phyloP scores from a whole-genome alignment of 1,140 invertebrate species.

The Carposina sasakii region DNA sequence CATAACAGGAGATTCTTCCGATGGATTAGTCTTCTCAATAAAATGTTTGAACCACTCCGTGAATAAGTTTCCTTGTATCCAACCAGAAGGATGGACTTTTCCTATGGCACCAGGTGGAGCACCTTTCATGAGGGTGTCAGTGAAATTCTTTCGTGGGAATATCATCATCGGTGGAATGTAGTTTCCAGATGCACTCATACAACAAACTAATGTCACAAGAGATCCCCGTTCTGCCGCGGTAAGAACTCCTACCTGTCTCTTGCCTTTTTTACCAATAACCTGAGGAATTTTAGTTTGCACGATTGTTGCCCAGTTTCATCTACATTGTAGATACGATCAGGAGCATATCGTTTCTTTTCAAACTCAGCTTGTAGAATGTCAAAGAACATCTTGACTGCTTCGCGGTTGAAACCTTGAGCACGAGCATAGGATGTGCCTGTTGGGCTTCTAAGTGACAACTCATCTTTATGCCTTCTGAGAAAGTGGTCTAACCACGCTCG shows the following conservation, averaged over 20 bases:
- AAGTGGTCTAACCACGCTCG: neutral
- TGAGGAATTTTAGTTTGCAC: constrained; percentile 23
- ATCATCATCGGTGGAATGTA: neutral
- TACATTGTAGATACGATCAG: constrained; percentile 32
- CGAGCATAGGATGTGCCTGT: no score
- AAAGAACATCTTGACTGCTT: constrained; percentile 11
- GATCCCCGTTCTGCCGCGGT: constrained; percentile 25
- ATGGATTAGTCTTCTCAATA: constrained; percentile 31
- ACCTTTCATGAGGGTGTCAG: neutral
- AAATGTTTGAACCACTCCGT: constrained; percentile 41
- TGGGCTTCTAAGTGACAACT: no score
- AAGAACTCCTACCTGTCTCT: constrained; percentile 16
- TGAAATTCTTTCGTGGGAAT: neutral
- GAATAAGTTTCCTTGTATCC: neutral
- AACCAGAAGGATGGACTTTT: neutral
- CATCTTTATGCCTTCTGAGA: neutral
- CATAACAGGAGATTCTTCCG: constrained; percentile 24
- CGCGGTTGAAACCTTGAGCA: neutral
- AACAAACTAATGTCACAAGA: constrained; percentile 17
- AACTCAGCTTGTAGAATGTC: constrained; percentile 14
- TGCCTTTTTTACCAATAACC: constrained; percentile 19
- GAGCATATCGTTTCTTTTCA: constrained; percentile 14
- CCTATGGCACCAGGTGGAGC: neutral
- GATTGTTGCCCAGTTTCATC: constrained; percentile 35
- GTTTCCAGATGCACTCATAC: neutral